A percentile compares a stretch with the other conserved stretches of the same genome.
These are phyloP conservation scores for Cyclopterus lumpus DNA, from an alignment of 2,797 vertebrate species.

Conservation along the genomic window DNA sequence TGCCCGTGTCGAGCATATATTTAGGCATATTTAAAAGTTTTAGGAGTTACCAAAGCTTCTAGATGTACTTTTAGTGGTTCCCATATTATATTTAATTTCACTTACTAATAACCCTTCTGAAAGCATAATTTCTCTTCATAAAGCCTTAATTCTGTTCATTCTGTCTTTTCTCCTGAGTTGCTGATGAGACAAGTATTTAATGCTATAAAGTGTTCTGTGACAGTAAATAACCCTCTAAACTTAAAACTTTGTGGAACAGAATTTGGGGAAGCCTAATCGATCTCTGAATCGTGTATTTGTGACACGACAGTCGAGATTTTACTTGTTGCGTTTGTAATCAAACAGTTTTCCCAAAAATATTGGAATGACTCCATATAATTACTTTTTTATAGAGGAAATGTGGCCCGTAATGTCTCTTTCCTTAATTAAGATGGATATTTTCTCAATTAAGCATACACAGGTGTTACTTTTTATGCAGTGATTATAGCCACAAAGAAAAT, in stretches of 20 bases:
- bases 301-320: neutral
- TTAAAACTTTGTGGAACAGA: neutral
- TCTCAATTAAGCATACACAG: conserved; percentile 7
- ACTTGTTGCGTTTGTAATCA: neutral
- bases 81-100: neutral
- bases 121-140: neutral
- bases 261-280: neutral
- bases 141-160: neutral
- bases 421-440: conserved; percentile 32
- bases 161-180: neutral
- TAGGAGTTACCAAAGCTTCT: neutral
- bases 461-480: conserved; percentile 16
- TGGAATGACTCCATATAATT: neutral
- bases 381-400: conserved; percentile 9
- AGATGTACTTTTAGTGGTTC: neutral
- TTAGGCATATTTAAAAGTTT: neutral
- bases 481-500: conserved; percentile 20
- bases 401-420: neutral
- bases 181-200: neutral
- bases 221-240: neutral
- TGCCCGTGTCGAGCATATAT: neutral
- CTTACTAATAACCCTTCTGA: neutral
- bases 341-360: neutral
- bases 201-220: neutral
- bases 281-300: neutral